phyloP scores from a whole-genome alignment of 2,888 invertebrate species.

The Amphipoea oculea region DNA sequence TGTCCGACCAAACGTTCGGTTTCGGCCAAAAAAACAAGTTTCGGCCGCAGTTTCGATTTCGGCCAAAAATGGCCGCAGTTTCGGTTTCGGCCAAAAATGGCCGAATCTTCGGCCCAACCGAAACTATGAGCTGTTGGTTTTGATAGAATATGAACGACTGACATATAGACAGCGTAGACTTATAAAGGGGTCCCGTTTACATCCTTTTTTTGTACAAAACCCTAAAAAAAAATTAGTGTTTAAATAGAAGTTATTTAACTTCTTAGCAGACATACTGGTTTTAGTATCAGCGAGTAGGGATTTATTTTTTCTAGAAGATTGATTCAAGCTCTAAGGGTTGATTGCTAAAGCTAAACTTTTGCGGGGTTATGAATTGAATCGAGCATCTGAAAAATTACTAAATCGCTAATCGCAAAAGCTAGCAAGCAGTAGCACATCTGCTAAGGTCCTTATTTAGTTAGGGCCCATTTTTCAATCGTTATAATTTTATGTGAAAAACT shows the following conservation, averaged over 20 bases:
- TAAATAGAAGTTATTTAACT: neutral
- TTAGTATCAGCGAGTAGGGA: neutral
- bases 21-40: neutral
- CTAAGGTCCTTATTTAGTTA: no score
- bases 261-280: neutral
- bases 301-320: neutral
- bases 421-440: no score
- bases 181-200: neutral
- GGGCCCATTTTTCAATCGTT: no score
- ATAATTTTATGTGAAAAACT: no score
- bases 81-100: neutral
- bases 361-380: neutral
- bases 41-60: neutral
- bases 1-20: neutral
- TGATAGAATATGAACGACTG: no score
- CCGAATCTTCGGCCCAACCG: no score
- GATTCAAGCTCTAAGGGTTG: neutral
- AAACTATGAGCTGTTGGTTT: neutral
- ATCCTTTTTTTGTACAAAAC: neutral
- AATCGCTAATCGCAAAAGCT: no score
- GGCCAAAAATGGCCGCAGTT: no score
- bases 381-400: no score
- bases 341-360: neutral
- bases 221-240: neutral
- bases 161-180: neutral